phyloP scores from a whole-genome alignment of 2,888 invertebrate species.

The Camponotus fellah region DNA sequence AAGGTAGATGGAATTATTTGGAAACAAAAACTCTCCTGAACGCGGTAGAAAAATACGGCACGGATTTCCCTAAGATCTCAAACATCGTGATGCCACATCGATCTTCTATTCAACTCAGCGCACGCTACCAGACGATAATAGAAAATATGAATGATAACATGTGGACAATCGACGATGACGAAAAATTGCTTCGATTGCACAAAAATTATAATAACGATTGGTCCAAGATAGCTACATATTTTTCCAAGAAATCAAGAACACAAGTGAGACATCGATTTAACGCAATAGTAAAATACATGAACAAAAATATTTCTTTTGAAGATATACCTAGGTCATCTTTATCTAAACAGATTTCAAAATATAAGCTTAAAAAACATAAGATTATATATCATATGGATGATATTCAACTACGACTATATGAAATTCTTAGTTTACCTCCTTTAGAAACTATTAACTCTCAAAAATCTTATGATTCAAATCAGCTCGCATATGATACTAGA shows the following conservation, averaged over 20 bases:
- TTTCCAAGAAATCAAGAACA: conserved; percentile 88
- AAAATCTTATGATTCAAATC: conserved; percentile 81
- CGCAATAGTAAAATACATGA: conserved; percentile 84
- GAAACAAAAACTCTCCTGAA: conserved; percentile 90
- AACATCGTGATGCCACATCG: conserved; percentile 88
- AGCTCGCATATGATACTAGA: conserved; percentile 85
- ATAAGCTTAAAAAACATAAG: not conserved
- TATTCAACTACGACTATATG: conserved; percentile 77
- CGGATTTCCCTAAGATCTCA: conserved; percentile 88
- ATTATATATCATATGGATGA: conserved; percentile 82
- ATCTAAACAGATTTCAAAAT: not conserved
- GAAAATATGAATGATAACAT: conserved; percentile 85
- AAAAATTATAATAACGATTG: conserved; percentile 87
- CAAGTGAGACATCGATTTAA: conserved; percentile 89
- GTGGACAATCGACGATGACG: conserved; percentile 90
- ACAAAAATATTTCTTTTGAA: conserved; percentile 42
- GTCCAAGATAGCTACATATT: conserved; percentile 87
- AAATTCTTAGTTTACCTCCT: conserved; percentile 69
- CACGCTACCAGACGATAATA: conserved; percentile 88
- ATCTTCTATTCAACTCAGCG: conserved; percentile 88
- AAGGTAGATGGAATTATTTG: conserved; percentile 89
- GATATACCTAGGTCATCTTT: conserved; percentile 43
- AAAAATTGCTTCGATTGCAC: conserved; percentile 87
- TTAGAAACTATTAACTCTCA: not conserved
- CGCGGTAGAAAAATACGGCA: conserved; percentile 89